Evolutionary conservation across 2,113 vertebrate species (phyloP), one percentile per base, ranked within the genome.

Genomic region (Tragelaphus imberbis): DNA sequence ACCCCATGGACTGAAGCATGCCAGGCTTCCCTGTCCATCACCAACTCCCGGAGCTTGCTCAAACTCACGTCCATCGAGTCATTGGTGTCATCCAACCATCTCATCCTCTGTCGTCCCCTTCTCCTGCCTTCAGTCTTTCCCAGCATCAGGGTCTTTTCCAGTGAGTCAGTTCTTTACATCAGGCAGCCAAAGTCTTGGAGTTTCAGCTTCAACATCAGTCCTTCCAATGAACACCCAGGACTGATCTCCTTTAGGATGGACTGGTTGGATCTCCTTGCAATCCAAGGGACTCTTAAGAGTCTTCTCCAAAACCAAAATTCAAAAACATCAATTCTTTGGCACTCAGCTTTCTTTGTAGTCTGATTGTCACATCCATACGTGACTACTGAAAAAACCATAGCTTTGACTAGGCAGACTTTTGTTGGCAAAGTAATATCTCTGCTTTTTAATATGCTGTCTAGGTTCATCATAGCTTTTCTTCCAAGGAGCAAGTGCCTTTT

Each of bases 11-110:
- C n/a, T 71, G 68, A 12, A 71, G 68, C 19, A 36, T 36, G n/a
- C 68, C 68, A 71, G 68, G 9, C n/a, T 71, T 40, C 19, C 68
- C 68, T 40, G 9, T 71, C 10, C 19, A 36, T 71, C 68, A 71
- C 19, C 65, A 40, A 36, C n/a, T 40, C 5, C 0, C 5, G 0
- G n/a, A 71, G n/a, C n/a, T 71, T 71, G 68, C n/a, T 71, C 68
- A 40, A 6, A 71, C 68, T 71, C n/a, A 71, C 6, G 65, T 40
- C 19, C 68, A 40, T 71, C 19, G 11, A 71, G 68, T 71, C 2
- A 21, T 17, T 71, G 65, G 36, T 71, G 65, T 19, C 17, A 36
- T 12, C n/a, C n/a, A 36, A 36, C 65, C n/a, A 71, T 71, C 65
- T 36, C n/a, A 36, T 36, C 65, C 4, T 71, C 65, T 36, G 65